Evolutionary conservation across 2,113 vertebrate species (phyloP), one percentile per base, ranked within the genome.

Genomic region (Coptodon rendalli): DNA sequence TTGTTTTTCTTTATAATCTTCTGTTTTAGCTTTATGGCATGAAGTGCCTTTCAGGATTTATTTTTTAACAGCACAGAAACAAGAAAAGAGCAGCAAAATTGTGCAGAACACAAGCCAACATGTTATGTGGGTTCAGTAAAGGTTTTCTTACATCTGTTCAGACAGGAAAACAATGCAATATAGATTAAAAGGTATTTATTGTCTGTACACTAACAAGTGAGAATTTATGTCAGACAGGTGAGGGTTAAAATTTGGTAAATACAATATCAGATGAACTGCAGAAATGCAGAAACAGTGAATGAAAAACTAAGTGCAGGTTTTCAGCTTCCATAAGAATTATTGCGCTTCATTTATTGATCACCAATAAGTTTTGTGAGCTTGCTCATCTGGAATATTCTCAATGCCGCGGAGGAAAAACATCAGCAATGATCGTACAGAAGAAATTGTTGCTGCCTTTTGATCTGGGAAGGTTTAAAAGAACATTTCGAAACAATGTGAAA

Each of bases 1-100:
- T 92, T 92, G 91, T 94, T 90, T 94, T 90, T 89, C 81, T 68
- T 88, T 80, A 87, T 89, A 82, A 76, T 91, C 87, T 82, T 86
- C 68, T 61, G 56, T 27, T 90, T 85, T 19, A 61, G 45, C 82
- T 76, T 61, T 63, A 86, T 52, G 81, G 27, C 29, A 38, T 83
- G 83, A 73, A 19, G 13, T 83, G 36, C 76, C 54, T 40, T 78
- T 80, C 27, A 22, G 29, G 24, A 54, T n/a, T 73, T 5, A 2
- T 22, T 85, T 38, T 66, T 48, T 43, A 45, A 80, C 68, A 80
- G 22, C 81, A 66, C 24, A 57, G 27, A 63, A 48, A 50, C 17
- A n/a, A n/a, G 27, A 84, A 36, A 48, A 43, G 13, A 71, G 9
- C 29, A 63, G 27, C 27, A 22, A 34, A 53, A 50, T 31, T 78